Percentiles rank a stretch among this genome's conserved stretches.
Evolutionary conservation across 1,140 invertebrate species (phyloP).

Genomic region (honey bee (Apis mellifera)): Amel_HAv3.1 CM009932.2:11548501-11549000

Average conservation of each 20-base stretch:
- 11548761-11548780: conserved; percentile 65
- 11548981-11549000: conserved; percentile 42
- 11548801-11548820: conserved; percentile 77
- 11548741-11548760: neutral
- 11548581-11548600: neutral
- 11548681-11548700: too few relatives aligned
- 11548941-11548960: conserved; percentile 56
- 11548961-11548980: conserved; percentile 49
- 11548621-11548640: too few relatives aligned
- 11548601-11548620: neutral
- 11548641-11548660: neutral
- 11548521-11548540: conserved; percentile 7
- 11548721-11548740: neutral
- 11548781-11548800: conserved; percentile 45
- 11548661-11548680: too few relatives aligned
- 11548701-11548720: too few relatives aligned
- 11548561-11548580: neutral
- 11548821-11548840: conserved; percentile 67
- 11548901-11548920: conserved; percentile 55
- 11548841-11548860: neutral
- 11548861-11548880: conserved; percentile 16
- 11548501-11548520: conserved; percentile 7
- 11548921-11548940: conserved; percentile 25
- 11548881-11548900: conserved; percentile 25
- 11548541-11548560: conserved; percentile 22